These are phyloP conservation scores for Morpho deidamia DNA, from an alignment of 2,888 invertebrate genomes.

Conservation along the genomic window DNA sequence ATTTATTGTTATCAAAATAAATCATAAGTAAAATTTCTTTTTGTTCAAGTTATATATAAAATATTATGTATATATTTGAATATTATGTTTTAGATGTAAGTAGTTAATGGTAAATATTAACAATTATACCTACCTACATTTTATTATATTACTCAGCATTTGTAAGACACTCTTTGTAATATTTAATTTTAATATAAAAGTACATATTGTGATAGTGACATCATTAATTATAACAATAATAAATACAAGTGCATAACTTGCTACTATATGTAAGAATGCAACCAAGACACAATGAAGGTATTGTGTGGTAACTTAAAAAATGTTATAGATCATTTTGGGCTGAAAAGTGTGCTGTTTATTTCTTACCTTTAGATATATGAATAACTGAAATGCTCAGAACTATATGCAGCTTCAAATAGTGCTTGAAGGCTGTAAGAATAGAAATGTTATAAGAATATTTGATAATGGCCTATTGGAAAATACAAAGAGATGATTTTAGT, in stretches of 20 bases:
- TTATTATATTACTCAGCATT: conserved; percentile 32
- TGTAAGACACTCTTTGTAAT: conserved; percentile 26
- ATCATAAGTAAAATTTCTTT: not conserved
- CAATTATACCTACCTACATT: conserved; percentile 20
- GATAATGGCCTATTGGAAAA: conserved; percentile 16
- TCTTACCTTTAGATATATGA: conserved; percentile 7
- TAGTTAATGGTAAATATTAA: conserved; percentile 55
- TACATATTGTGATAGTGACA: conserved; percentile 8
- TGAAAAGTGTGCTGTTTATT: not conserved
- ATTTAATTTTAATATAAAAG: conserved; percentile 12
- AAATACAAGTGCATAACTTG: conserved; percentile 2
- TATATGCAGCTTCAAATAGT: conserved; percentile 3
- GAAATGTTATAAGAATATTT: conserved; percentile 9
- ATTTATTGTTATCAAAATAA: too few relatives aligned
- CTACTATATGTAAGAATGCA: not conserved
- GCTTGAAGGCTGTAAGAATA: conserved; percentile 11
- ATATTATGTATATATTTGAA: conserved; percentile 69
- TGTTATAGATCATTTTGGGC: not conserved
- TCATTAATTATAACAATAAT: conserved; percentile 9
- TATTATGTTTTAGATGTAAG: conserved; percentile 61
- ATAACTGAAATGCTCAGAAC: conserved; percentile 11
- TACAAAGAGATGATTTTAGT: not conserved
- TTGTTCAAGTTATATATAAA: conserved; percentile 26
- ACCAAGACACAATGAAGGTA: too few relatives aligned
- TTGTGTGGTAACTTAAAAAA: too few relatives aligned